These are phyloP conservation scores for Nyctibius bracteatus DNA, from an alignment of 2,113 vertebrate species.

Conservation along the genomic window DNA sequence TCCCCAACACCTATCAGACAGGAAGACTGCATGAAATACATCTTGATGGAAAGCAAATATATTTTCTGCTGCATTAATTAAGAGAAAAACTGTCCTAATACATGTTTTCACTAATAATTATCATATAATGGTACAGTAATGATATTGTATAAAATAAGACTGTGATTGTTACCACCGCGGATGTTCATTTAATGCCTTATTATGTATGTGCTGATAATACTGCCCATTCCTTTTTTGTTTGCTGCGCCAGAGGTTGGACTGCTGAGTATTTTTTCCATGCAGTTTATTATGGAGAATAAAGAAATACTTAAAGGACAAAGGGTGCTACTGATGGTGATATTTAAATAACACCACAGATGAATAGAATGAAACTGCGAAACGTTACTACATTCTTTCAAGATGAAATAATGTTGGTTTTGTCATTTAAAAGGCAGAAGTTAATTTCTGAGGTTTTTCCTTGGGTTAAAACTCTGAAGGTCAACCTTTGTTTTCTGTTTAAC, in stretches of 20 bases:
- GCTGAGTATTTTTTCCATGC: background rate
- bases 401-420: background rate
- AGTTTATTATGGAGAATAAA: background rate
- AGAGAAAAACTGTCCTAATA: background rate
- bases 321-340: background rate
- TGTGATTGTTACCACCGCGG: background rate
- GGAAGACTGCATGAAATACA: background rate
- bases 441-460: background rate
- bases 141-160: background rate
- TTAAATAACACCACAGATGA: background rate
- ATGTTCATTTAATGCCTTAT: background rate
- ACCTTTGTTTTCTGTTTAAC: background rate
- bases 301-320: background rate
- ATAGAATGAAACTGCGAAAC: background rate
- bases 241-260: background rate
- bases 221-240: background rate
- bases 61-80: background rate
- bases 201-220: background rate
- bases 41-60: background rate
- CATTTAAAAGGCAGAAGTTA: background rate
- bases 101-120: background rate
- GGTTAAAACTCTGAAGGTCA: background rate
- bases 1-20: background rate
- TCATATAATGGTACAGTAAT: background rate
- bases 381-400: background rate